Base-by-base conservation (phyloP, 2,113 vertebrate genomes). In the Eulemur rufifrons region DNA sequence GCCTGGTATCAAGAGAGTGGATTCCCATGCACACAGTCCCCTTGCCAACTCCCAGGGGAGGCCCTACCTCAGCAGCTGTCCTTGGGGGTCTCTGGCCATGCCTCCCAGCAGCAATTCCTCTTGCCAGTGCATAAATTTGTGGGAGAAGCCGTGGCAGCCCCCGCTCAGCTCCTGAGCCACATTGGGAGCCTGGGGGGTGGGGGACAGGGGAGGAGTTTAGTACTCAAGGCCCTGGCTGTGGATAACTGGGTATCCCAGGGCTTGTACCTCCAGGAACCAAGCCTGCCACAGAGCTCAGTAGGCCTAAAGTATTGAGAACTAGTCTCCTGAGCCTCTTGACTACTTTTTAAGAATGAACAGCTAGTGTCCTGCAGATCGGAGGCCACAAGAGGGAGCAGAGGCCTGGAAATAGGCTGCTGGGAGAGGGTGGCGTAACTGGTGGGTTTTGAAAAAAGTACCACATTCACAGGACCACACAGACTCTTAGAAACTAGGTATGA, bases 71-170 rank as follows among this genome's bases (percentile, higher is more conserved):
- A 99, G 98, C 97, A 99, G 98, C 96, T 98, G 98, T 93, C 99
- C 99, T 97, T 99, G 99, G 85, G 98, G 97, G 98, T 98, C 99
- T 98, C 99, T 99, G 95, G 98, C 97, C 2, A 98, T 98, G 92
- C 99, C 99, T 0, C 99, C 99, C 91, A 99, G 98, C 98, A 99
- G 99, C 98, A 99, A 97, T 97, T 99, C 99, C 98, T 99, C 99
- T 98, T 99, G 99, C 99, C 99, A 99, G 98, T 99, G 99, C 99
- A 99, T 99, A 98, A 99, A 99, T 98, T 99, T 99, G 98, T 98
- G 99, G 97, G 99, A 99, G 98, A 99, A 99, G 97, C 99, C 99
- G 0, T 99, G 99, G 98, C 99, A 99, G 98, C 99, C 99, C 4
- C 99, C 99, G 0, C 98, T 99, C 95, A 99, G 99, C 86, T 99